Base-by-base conservation (phyloP, 2,888 invertebrate species). In the Zonitis immaculata region DNA sequence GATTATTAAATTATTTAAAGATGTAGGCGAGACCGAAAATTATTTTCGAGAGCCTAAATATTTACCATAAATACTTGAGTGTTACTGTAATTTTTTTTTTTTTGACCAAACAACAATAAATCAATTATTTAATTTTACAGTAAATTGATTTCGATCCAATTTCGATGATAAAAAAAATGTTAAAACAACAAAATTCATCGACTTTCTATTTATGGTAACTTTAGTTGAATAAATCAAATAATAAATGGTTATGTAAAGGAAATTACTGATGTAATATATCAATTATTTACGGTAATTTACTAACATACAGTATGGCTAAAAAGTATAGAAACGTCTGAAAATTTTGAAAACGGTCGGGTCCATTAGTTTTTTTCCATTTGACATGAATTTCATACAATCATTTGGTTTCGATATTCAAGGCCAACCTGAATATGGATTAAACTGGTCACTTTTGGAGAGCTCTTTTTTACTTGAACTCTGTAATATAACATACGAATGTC, bases 1-100 rank as follows among this genome's bases (percentile, higher is more conserved):
- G 22, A 18, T 39, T 39, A 39, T 39, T 39, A 39, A 39, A 39
- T 32, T 5, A 30, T 18, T 18, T 18, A 18, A 9, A 39, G 18
- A 39, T 18, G 52, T 28, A 26, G 51, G 26, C 25, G 42, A 39
- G n/a, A 9, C 26, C n/a, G 42, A 45, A 52, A 45, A 45, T 42
- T 27, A 18, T 16, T 26, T 25, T 42, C n/a, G 12, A 43, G 18
- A 35, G 35, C 20, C n/a, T 32, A 25, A 28, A 32, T 35, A 16
- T 48, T 42, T 42, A n/a, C 39, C 32, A 32, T 12, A 3, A 32
- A 32, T 32, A 12, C 14, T 32, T 4, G 6, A 32, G 32, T 32
- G 32, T 32, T 32, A 32, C 32, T 12, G 6, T 14, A 4, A 32
- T 32, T 11, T 7, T 18, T 16, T 39, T n/a, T 11, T 39, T 39